Base-by-base conservation (phyloP, 2,888 invertebrate species). In the Cenopis cana region DNA sequence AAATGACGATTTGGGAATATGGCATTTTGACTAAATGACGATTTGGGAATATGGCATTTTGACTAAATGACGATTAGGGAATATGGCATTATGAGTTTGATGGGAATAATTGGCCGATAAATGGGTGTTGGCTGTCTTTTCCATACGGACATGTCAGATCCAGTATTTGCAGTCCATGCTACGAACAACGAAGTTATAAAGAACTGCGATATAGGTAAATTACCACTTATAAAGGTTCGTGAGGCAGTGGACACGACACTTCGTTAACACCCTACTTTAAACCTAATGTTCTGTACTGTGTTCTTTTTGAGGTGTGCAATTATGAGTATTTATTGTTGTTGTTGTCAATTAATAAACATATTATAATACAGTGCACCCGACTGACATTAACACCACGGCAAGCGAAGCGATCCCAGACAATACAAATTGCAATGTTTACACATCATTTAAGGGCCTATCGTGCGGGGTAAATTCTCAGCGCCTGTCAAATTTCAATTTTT, bases 351-450 rank as follows among this genome's bases (percentile, higher is more conserved):
- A 41, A 41, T 4, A 59, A 10, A 38, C 3, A 24, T 24, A 0
- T 55, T 17, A 68, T 49, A 69, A 56, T n/a, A 73, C 46, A 57
- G 66, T 65, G 60, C 62, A 41, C 57, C n/a, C 12, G 9, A 59
- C 20, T 59, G 12, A 14, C 24, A 29, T n/a, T 56, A 20, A 57
- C 17, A 46, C 36, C 33, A 55, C 18, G 38, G 36, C 36, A 59
- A 69, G 65, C 61, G 46, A 73, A 65, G 57, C 68, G 36, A 57
- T 49, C 29, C n/a, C 52, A 62, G 59, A 72, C 50, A 65, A 60
- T 17, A 56, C 49, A 29, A 64, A 36, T 14, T 9, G 49, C 24
- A n/a, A 11, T 41, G 46, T 65, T 59, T 41, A 69, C 57, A 65
- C 64, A 33, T 57, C 50, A 12, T 50, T 59, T 52, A 38, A 4